Evolutionary conservation across 2,888 invertebrate species (phyloP), one percentile per base, ranked within the genome.

Genomic region (Tetrapedia diversipes): DNA sequence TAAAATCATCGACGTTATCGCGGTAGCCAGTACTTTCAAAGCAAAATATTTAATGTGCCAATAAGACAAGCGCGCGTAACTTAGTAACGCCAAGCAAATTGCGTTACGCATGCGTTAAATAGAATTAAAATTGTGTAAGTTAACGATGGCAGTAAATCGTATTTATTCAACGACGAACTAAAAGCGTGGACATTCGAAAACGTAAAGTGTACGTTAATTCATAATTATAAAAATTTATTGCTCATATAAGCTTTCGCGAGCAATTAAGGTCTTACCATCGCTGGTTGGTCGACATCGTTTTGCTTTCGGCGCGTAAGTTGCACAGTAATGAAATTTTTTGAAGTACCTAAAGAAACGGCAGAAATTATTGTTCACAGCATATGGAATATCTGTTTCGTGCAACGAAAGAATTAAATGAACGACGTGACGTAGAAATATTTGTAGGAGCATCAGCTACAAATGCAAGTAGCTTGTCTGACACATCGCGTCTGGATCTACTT

Each of bases 321-420:
- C 93, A 84, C 95, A 95, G 86, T 94, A 95, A 82, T 93, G 93
- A 86, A 95, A 95, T 53, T 93, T 93, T 79, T 94, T 93, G 79
- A 95, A 95, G 79, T 94, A 93, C 37, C 93, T 93, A 81, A 16
- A 88, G 87, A 64, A 47, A 3, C 6, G 10, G 8, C 3, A 24
- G 8, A 4, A 14, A 19, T 51, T 14, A 11, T 19, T 7, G 14
- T 27, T 49, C 8, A 19, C 4, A 49, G n/a, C 6, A 7, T 4
- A 27, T 4, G 14, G 1, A 4, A 4, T 6, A 4, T 19, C 14
- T 16, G 1, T 19, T 63, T 27, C 24, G 29, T 43, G 19, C 14
- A 2, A 3, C 1, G 4, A 34, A 14, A 29, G 32, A 11, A n/a
- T 11, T 27, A 4, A 1, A n/a, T 1, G 8, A 10, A 6, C 10